phyloP scores from a whole-genome alignment of 1,140 invertebrate species.

The Chironomus tepperi region DNA sequence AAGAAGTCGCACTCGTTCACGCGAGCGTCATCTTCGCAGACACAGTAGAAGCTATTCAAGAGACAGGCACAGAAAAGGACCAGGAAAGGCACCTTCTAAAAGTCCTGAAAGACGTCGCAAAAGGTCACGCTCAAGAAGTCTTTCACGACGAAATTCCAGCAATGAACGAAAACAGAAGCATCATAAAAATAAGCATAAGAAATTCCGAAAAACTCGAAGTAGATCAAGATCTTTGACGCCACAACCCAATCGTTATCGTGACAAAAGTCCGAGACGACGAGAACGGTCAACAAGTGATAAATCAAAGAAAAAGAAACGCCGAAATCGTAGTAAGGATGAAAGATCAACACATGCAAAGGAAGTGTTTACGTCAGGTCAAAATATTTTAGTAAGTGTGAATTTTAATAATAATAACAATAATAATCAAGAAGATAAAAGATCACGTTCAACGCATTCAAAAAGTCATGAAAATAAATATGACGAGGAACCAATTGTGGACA shows the following conservation, averaged over 20 bases:
- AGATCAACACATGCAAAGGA: constrained; percentile 64
- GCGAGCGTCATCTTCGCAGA: constrained; percentile 31
- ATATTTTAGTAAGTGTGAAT: constrained; percentile 84
- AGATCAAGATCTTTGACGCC: neutral
- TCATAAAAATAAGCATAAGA: neutral
- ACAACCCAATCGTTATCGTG: neutral
- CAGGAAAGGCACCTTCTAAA: neutral
- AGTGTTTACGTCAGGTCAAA: constrained; percentile 83
- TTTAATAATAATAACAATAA: constrained; percentile 53
- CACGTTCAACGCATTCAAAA: neutral
- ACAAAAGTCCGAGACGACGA: constrained; percentile 30
- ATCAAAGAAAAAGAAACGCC: constrained; percentile 26
- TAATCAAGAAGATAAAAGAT: constrained; percentile 33
- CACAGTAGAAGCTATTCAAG: constrained; percentile 26
- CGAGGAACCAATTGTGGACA: neutral
- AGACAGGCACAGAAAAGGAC: neutral
- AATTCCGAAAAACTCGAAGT: neutral
- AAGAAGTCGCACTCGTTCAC: constrained; percentile 26
- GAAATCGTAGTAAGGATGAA: constrained; percentile 45
- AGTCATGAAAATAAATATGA: constrained; percentile 26
- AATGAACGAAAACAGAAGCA: neutral
- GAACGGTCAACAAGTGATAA: constrained; percentile 30
- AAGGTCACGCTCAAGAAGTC: neutral
- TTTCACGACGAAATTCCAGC: neutral
- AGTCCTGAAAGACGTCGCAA: constrained; percentile 18